Evolutionary conservation across 2,113 vertebrate genomes (phyloP).

Genomic region (Suricata suricatta): DNA sequence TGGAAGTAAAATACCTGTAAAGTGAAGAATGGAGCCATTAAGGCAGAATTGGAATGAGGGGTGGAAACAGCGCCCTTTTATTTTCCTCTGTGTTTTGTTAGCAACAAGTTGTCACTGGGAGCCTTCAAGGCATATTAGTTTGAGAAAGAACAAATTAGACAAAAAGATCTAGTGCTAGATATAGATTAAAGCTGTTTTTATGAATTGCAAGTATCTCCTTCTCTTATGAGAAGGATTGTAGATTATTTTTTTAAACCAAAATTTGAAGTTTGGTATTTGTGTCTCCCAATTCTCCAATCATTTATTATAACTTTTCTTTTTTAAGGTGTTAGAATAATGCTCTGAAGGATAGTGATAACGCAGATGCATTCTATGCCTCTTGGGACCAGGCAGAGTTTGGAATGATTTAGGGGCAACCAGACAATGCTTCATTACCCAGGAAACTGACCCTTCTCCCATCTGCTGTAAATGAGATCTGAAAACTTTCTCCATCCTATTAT

Average conservation of each 20-base stretch:
- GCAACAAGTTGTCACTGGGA: constrained; percentile 23
- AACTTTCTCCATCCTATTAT: constrained; percentile 79
- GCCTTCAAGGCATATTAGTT: constrained; percentile 34
- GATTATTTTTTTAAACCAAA: neutral
- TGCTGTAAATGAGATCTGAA: constrained; percentile 77
- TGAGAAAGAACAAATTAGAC: constrained; percentile 55
- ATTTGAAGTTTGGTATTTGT: constrained; percentile 32
- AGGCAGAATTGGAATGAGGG: neutral
- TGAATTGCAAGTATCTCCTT: constrained; percentile 5
- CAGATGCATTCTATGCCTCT: neutral
- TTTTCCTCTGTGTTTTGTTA: constrained; percentile 46
- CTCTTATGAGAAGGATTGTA: neutral
- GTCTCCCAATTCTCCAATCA: neutral
- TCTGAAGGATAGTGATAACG: neutral
- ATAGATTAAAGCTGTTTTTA: constrained; percentile 50
- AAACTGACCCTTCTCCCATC: constrained; percentile 77
- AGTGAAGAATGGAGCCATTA: neutral
- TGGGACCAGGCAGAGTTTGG: neutral
- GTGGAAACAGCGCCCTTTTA: neutral
- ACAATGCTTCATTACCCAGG: constrained; percentile 75
- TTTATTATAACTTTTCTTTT: neutral
- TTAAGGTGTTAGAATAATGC: constrained; percentile 43
- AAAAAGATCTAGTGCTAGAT: constrained; percentile 27
- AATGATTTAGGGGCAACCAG: constrained; percentile 40
- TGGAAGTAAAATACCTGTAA: neutral